Evolutionary conservation across 1,140 invertebrate genomes (phyloP).

Genomic region (Drosophila athabasca): DNA sequence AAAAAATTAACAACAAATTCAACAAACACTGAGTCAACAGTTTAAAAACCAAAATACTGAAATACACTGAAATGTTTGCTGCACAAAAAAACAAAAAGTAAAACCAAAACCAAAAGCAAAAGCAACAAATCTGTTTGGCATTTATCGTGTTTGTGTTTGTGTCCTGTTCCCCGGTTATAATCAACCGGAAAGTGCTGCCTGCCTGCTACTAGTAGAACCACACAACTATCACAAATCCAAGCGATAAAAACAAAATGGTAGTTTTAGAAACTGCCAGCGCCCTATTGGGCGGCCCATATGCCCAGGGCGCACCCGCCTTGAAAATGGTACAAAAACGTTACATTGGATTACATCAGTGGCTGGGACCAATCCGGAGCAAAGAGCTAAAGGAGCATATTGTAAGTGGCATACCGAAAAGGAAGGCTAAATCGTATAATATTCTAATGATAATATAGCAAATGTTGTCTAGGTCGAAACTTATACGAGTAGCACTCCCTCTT

Average conservation of each 20-base stretch:
- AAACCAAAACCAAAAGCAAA: conserved; percentile 15
- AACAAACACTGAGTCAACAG: conserved; percentile 42
- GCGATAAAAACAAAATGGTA: conserved; percentile 86
- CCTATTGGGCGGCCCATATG: conserved; percentile 88
- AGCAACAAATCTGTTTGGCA: conserved; percentile 15
- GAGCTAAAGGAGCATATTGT: conserved; percentile 89
- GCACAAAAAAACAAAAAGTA: not conserved
- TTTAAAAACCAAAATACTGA: not conserved
- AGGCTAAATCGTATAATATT: no score
- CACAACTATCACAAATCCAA: conserved; percentile 43
- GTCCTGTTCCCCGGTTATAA: conserved; percentile 33
- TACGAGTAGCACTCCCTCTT: not conserved
- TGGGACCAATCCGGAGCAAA: conserved; percentile 89
- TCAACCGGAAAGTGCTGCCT: conserved; percentile 49
- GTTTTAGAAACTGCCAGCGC: conserved; percentile 88
- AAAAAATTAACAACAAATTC: conserved; percentile 17
- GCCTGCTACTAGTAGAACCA: conserved; percentile 28
- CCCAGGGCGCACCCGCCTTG: conserved; percentile 90
- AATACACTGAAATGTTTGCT: no score
- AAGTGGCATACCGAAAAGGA: conserved; percentile 83
- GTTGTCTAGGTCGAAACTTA: no score
- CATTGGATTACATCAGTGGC: conserved; percentile 94
- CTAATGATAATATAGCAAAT: no score
- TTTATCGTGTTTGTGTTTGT: conserved; percentile 18
- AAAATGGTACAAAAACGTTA: conserved; percentile 94